These are phyloP conservation scores for Trichonephila clavata DNA, from an alignment of 1,140 invertebrate species.

Conservation along the genomic window DNA sequence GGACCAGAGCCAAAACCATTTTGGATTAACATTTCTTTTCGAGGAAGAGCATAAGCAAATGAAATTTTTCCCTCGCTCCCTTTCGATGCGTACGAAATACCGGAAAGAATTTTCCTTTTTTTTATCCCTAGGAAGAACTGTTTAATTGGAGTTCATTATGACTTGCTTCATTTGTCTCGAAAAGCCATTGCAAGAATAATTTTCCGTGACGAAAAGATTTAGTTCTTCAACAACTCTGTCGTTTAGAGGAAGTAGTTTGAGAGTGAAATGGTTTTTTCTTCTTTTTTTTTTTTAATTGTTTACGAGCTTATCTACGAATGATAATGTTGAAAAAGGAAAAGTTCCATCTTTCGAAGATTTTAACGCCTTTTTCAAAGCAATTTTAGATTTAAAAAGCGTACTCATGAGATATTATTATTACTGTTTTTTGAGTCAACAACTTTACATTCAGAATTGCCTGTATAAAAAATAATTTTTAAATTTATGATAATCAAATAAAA, in stretches of 20 bases:
- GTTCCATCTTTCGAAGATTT: no score
- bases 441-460: no score
- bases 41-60: background rate
- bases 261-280: background rate
- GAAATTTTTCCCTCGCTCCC: background rate
- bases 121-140: background rate
- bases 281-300: background rate
- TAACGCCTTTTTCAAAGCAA: no score
- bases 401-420: no score
- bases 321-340: no score
- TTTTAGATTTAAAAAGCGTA: no score
- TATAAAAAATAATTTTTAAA: no score
- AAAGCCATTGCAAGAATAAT: background rate
- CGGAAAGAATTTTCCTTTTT: no score
- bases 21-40: background rate
- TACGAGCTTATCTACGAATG: background rate
- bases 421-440: no score
- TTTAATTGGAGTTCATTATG: slow-evolving; percentile 23
- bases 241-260: background rate
- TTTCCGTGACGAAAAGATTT: background rate
- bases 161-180: background rate
- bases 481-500: no score
- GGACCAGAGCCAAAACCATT: background rate
- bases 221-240: background rate
- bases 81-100: background rate